These are phyloP conservation scores for Cheilinus undulatus DNA, from an alignment of 2,113 vertebrate species.

Conservation along the genomic window DNA sequence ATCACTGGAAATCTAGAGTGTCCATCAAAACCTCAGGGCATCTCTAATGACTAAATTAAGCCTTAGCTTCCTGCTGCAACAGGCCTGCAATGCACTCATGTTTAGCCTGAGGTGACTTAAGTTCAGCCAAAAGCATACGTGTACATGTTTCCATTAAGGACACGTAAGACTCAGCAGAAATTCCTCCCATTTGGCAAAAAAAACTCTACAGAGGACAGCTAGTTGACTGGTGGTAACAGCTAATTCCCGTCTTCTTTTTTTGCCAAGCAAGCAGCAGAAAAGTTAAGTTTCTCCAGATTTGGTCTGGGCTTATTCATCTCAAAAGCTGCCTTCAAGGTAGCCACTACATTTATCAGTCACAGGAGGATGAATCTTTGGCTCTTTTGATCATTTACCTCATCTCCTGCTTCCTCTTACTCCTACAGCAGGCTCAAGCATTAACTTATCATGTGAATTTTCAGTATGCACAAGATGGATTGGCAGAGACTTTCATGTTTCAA, in stretches of 20 bases:
- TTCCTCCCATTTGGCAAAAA: neutral
- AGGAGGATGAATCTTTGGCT: neutral
- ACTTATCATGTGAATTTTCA: neutral
- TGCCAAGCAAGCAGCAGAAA: neutral
- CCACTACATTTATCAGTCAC: neutral
- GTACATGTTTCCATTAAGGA: neutral
- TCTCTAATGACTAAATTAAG: constrained; percentile 34
- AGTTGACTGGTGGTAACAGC: neutral
- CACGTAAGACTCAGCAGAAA: constrained; percentile 1
- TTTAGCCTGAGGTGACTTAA: constrained; percentile 15
- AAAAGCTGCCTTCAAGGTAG: neutral
- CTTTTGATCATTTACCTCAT: too few species aligned
- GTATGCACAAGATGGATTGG: neutral
- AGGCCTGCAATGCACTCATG: constrained; percentile 17
- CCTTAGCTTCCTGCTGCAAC: constrained; percentile 18
- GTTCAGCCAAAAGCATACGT: neutral
- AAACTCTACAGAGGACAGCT: neutral
- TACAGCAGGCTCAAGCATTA: neutral
- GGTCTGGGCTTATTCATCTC: neutral
- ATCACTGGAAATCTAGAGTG: constrained; percentile 45
- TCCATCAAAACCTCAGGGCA: constrained; percentile 24
- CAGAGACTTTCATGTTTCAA: neutral
- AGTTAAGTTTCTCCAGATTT: neutral
- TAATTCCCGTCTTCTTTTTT: neutral
- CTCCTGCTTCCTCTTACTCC: neutral